Evolutionary conservation across 2,113 vertebrate genomes (phyloP).

Genomic region (Nothocercus nigrocapillus): DNA sequence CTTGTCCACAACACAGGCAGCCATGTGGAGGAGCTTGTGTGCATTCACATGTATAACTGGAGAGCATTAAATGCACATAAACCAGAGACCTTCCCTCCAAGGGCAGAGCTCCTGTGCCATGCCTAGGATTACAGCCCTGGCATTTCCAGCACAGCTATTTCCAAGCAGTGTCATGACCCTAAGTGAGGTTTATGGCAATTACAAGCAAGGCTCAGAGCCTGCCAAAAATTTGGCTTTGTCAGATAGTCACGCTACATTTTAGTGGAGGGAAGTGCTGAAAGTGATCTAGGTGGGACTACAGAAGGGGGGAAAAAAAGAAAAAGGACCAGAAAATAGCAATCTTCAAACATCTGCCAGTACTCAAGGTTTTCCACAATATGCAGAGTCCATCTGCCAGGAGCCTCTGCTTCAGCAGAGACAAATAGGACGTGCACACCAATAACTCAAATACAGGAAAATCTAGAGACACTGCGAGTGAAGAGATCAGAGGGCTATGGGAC

Average conservation of each 20-base stretch:
- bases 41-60: not conserved
- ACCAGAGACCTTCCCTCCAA: not conserved
- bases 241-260: not conserved
- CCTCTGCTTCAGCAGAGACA: not conserved
- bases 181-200: accelerated
- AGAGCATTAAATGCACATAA: not conserved
- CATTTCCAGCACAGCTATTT: not conserved
- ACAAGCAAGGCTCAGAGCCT: not conserved
- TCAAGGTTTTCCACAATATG: not conserved
- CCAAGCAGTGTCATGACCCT: not conserved
- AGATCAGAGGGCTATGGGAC: not conserved
- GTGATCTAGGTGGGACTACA: not conserved
- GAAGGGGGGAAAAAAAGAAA: not conserved
- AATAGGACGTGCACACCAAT: not conserved
- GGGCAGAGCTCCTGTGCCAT: not conserved
- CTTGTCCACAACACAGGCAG: not conserved
- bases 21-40: not conserved
- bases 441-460: not conserved
- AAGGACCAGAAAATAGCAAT: not conserved
- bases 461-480: not conserved
- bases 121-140: not conserved
- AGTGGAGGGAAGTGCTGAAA: not conserved
- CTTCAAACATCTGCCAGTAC: not conserved
- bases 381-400: not conserved
- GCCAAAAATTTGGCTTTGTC: accelerated